Percentiles rank a stretch among this genome's conserved stretches.
Conservation (phyloP, 2,888 invertebrate genomes). For the Idaea straminata region DNA sequence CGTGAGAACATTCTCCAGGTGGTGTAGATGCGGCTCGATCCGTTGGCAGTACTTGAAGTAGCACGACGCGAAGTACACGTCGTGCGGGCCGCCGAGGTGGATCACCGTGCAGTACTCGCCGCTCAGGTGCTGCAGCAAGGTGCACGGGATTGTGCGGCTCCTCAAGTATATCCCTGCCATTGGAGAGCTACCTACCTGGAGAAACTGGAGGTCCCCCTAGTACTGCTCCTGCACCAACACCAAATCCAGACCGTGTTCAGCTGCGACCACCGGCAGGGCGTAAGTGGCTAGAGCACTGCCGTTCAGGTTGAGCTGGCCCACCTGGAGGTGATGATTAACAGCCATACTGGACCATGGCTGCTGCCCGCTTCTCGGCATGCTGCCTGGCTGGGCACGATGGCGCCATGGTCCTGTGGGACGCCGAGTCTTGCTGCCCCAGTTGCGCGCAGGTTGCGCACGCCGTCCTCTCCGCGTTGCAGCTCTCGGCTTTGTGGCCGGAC, state of each 20-base stretch:
- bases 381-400: slow-evolving; percentile 22
- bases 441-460: slow-evolving; percentile 32
- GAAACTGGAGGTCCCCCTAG: background rate
- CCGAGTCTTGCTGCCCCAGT: slow-evolving; percentile 16
- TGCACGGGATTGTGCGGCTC: slow-evolving; percentile 4
- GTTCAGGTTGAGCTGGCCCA: slow-evolving; percentile 31
- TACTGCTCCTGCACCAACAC: slow-evolving; percentile 34
- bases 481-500: slow-evolving; percentile 15
- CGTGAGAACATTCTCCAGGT: background rate
- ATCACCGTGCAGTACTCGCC: slow-evolving; percentile 21
- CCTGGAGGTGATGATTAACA: background rate
- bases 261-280: slow-evolving; percentile 25
- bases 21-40: slow-evolving; percentile 8
- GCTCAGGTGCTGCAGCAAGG: slow-evolving; percentile 21
- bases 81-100: background rate
- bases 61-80: slow-evolving; percentile 11
- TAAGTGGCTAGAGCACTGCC: slow-evolving; percentile 21
- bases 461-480: slow-evolving; percentile 6
- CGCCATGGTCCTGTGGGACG: slow-evolving; percentile 18
- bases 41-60: slow-evolving; percentile 22
- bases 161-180: slow-evolving; percentile 24
- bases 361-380: slow-evolving; percentile 19
- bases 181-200: slow-evolving; percentile 11
- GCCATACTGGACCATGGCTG: slow-evolving; percentile 15
- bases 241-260: slow-evolving; percentile 19